Conservation (phyloP, 2,797 vertebrate genomes). For the Eulemur rubriventer region DNA sequence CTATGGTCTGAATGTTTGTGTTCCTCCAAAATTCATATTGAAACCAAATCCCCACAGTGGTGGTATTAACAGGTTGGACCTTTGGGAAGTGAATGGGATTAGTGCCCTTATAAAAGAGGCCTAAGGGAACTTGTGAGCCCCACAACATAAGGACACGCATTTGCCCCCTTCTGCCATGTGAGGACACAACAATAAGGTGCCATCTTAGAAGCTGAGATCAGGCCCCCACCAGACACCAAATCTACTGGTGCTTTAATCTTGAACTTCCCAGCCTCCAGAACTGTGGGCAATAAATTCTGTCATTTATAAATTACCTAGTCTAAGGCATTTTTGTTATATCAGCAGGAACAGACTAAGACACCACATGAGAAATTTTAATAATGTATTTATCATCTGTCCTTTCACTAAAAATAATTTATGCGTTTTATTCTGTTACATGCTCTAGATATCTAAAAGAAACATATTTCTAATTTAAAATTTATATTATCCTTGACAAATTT, state of each 20-base stretch:
- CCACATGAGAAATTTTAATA: conserved; percentile 18
- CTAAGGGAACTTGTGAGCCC: neutral
- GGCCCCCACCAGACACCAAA: neutral
- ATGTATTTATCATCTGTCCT: neutral
- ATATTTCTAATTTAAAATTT: conserved; percentile 38
- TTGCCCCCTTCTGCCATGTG: neutral
- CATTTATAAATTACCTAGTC: neutral
- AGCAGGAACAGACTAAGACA: neutral
- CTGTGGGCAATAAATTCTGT: neutral
- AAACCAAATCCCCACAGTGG: neutral
- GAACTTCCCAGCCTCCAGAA: neutral
- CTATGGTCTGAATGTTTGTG: neutral
- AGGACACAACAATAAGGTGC: neutral
- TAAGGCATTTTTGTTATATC: neutral
- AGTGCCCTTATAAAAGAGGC: neutral
- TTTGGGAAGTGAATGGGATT: neutral
- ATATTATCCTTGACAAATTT: conserved; percentile 27
- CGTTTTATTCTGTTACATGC: conserved; percentile 24
- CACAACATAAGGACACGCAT: neutral
- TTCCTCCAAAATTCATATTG: neutral
- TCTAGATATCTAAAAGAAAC: conserved; percentile 15
- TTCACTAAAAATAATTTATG: conserved; percentile 4
- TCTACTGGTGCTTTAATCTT: neutral
- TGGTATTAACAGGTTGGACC: neutral
- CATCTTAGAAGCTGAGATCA: neutral